Base-by-base conservation (phyloP, 2,113 vertebrate species). In the Pollachius pollachius region DNA sequence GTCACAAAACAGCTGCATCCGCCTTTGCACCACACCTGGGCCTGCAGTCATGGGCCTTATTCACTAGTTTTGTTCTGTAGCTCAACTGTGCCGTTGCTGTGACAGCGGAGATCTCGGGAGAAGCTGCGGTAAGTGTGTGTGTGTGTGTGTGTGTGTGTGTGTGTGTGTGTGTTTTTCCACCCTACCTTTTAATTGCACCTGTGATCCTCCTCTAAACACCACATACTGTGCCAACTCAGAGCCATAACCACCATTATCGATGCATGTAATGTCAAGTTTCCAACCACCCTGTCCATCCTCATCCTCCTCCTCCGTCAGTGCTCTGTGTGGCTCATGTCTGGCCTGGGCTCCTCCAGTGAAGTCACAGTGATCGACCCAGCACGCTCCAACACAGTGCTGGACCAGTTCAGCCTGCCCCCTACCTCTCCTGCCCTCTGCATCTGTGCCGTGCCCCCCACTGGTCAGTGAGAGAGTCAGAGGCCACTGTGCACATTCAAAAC, bases 301-400 rank as follows among this genome's bases (percentile, higher is more conserved):
- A 78, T 66, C 41, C 11, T 25, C 54, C 30, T 69, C 48, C 58
- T 84, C 78, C 80, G 62, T 67, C 77, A 93, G 92, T 92, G 91
- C 76, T 91, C 90, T 27, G 91, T 93, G 76, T 93, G 92, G 92
- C 86, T 88, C 21, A 75, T 92, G 65, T 92, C 90, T 79, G 92
- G 92, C 25, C 91, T 91, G 13, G 87, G 88, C 57, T 93, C 89
- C 84, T 85, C 88, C 82, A 92, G 92, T 76, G 91, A 91, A 56
- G 83, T 93, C 75, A 92, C 91, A 62, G 89, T 93, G 80, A 92
- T 93, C 68, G 91, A 93, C 81, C 92, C 92, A 15, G 86, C 91
- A 17, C 89, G 90, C 63, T 83, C 92, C 86, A 93, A 93, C 85
- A 90, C 90, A 17, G 89, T 93, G 25, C 78, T 93, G 88, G 91